These are phyloP conservation scores for Thalassarche chlororhynchos DNA, from an alignment of 2,113 vertebrate genomes.

Conservation along the genomic window DNA sequence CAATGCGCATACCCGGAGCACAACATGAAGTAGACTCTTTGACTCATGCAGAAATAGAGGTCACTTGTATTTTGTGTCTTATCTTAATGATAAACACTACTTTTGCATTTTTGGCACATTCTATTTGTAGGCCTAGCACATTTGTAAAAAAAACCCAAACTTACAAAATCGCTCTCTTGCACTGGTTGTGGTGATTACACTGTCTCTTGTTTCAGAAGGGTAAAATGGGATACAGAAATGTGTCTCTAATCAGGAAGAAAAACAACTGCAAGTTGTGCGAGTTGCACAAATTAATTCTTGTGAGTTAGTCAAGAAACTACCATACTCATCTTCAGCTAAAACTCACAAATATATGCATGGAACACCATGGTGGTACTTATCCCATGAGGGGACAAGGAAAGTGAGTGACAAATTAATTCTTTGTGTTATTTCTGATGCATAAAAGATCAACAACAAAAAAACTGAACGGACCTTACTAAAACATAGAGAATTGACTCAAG, in stretches of 20 bases:
- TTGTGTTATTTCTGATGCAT: not conserved
- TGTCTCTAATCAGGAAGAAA: not conserved
- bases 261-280: not conserved
- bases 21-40: not conserved
- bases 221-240: not conserved
- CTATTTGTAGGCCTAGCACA: not conserved
- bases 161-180: not conserved
- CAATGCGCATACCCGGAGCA: not conserved
- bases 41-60: not conserved
- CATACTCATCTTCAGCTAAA: not conserved
- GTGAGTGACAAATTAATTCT: not conserved
- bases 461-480: not conserved
- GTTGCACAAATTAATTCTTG: not conserved
- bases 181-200: not conserved
- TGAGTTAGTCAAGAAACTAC: not conserved
- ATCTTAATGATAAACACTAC: not conserved
- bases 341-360: rapidly evolving
- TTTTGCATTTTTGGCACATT: not conserved
- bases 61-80: not conserved
- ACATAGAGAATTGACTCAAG: not conserved
- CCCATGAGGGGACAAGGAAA: not conserved
- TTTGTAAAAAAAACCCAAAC: not conserved
- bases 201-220: not conserved
- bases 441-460: not conserved
- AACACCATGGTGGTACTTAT: not conserved